phyloP scores from a whole-genome alignment of 2,113 vertebrate species.

The Lophotis ruficrista region DNA sequence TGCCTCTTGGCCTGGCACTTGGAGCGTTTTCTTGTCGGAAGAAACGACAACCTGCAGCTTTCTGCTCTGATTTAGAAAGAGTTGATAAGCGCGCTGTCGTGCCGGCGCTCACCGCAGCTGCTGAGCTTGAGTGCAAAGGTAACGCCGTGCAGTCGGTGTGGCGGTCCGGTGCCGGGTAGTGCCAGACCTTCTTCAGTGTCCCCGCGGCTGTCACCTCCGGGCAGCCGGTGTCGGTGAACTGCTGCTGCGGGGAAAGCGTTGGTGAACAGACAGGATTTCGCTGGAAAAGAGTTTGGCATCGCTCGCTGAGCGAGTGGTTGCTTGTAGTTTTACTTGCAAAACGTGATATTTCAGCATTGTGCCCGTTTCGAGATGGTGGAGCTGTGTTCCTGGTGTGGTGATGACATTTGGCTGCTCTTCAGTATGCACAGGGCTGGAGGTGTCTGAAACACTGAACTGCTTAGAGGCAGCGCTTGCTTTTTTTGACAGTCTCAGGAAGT shows the following conservation, averaged over 20 bases:
- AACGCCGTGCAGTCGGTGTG: accelerated
- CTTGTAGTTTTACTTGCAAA: not conserved
- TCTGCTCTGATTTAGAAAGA: not conserved
- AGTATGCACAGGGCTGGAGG: not conserved
- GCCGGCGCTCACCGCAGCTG: not conserved
- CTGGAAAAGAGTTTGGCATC: not conserved
- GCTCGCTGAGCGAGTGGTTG: accelerated
- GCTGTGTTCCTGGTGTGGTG: accelerated
- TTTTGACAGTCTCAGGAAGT: not conserved
- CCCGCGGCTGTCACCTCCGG: not conserved
- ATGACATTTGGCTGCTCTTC: not conserved
- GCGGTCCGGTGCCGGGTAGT: not conserved
- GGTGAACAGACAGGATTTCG: accelerated
- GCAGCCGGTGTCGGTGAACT: not conserved
- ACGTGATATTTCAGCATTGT: accelerated
- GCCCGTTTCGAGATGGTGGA: accelerated
- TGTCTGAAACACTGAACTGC: accelerated
- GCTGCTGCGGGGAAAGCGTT: not conserved
- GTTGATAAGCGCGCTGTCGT: not conserved
- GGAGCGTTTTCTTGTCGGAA: not conserved
- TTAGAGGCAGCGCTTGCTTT: not conserved
- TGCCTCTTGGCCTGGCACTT: not conserved
- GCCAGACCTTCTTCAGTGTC: not conserved
- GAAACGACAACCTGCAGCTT: not conserved
- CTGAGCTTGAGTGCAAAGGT: not conserved